phyloP scores from a whole-genome alignment of 2,888 invertebrate species.

The Unio delphinus region DNA sequence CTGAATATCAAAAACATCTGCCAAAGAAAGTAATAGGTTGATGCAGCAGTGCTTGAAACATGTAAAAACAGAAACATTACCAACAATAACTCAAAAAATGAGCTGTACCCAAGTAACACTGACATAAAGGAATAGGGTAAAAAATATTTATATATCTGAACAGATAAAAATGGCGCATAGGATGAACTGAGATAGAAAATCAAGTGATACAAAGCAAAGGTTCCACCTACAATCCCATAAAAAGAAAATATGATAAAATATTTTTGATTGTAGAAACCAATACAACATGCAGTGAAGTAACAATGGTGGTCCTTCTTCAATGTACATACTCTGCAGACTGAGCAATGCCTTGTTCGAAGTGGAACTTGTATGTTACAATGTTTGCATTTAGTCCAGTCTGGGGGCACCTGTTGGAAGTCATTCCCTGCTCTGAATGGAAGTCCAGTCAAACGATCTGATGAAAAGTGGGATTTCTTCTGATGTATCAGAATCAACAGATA shows the following conservation, averaged over 20 bases:
- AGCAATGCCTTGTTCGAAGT: conserved; percentile 70
- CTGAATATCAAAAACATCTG: conserved; percentile 47
- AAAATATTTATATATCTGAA: conserved; percentile 48
- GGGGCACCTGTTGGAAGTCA: neutral
- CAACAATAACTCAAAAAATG: conserved; percentile 29
- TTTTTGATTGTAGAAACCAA: conserved; percentile 72
- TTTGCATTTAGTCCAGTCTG: conserved; percentile 48
- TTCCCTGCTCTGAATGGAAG: conserved; percentile 21
- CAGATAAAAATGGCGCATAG: conserved; percentile 43
- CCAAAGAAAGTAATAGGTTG: conserved; percentile 52
- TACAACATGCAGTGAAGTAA: conserved; percentile 70
- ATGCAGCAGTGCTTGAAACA: conserved; percentile 36
- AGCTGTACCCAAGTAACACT: conserved; percentile 38
- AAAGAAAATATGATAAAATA: conserved; percentile 71
- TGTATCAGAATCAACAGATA: conserved; percentile 42
- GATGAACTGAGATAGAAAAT: conserved; percentile 40
- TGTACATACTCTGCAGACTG: conserved; percentile 70
- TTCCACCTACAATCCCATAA: conserved; percentile 45
- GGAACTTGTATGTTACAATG: conserved; percentile 53
- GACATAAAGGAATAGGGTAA: conserved; percentile 46
- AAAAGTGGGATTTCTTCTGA: conserved; percentile 34
- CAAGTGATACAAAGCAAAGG: conserved; percentile 40
- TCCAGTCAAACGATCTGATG: conserved; percentile 10
- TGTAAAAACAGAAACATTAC: conserved; percentile 47
- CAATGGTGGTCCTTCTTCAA: conserved; percentile 73